Evolutionary conservation across 2,888 invertebrate species (phyloP).

Genomic region (Temnothorax unifasciatus): DNA sequence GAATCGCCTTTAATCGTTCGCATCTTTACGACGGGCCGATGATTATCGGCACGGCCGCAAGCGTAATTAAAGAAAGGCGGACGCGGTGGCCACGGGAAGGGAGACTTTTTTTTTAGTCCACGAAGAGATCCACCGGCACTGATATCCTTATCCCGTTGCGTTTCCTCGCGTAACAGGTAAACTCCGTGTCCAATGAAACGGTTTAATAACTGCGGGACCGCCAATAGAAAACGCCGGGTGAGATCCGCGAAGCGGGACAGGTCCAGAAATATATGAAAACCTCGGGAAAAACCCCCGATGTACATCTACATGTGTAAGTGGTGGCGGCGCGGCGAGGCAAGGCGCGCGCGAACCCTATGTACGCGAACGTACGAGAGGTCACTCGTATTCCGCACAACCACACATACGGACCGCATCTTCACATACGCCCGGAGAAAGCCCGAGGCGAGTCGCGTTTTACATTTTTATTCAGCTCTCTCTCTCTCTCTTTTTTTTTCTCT

Average conservation of each 20-base stretch:
- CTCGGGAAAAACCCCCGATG: constrained; percentile 32
- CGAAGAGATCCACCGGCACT: constrained; percentile 15
- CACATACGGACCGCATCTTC: constrained; percentile 50
- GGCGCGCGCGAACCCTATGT: constrained; percentile 6
- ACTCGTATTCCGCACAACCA: constrained; percentile 5
- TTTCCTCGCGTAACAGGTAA: constrained; percentile 54
- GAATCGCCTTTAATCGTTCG: constrained; percentile 27
- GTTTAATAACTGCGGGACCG: constrained; percentile 47
- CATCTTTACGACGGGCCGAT: constrained; percentile 27
- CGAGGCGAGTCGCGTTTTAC: constrained; percentile 82
- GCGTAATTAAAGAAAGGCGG: constrained; percentile 33
- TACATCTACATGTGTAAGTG: constrained; percentile 15
- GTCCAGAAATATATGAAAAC: constrained; percentile 58
- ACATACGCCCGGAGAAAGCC: constrained; percentile 66
- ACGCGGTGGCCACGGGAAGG: neutral
- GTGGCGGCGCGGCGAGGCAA: neutral
- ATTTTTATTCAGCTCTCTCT: constrained; percentile 77
- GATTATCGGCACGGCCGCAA: neutral
- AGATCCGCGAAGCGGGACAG: constrained; percentile 34
- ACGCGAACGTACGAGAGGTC: neutral
- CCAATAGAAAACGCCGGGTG: constrained; percentile 51
- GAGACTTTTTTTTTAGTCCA: neutral
- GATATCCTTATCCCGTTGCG: constrained; percentile 38
- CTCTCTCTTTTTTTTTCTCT: constrained; percentile 64
- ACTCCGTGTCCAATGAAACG: constrained; percentile 51